Percentiles rank a stretch among this genome's conserved stretches.
Conservation (phyloP, 2,888 invertebrate species). For the Falcaria lacertinaria region DNA sequence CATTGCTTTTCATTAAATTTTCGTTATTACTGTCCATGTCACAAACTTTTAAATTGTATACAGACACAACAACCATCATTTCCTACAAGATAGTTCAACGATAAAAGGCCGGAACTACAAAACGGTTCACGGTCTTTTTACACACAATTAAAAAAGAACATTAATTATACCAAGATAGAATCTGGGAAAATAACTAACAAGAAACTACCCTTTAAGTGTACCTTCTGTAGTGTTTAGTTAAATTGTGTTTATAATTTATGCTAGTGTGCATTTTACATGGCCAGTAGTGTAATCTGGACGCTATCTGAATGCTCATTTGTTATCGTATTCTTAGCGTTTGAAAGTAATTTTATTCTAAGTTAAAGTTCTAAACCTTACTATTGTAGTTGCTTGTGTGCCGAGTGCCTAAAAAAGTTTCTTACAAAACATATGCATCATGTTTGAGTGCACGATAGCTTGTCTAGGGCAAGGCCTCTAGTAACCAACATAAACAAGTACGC, state of each 20-base stretch:
- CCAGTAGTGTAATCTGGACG: conserved; percentile 16
- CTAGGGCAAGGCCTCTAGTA: no score
- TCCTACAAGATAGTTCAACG: background rate
- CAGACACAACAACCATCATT: no score
- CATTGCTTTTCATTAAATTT: no score
- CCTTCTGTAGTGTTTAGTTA: conserved; percentile 8
- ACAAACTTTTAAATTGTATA: no score
- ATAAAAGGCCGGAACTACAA: background rate
- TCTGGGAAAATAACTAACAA: conserved; percentile 8
- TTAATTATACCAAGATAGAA: background rate
- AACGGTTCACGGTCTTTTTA: background rate
- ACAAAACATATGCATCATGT: no score
- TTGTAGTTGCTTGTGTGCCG: no score
- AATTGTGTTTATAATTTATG: conserved; percentile 17
- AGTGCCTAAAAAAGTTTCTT: no score
- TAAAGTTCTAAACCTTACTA: background rate
- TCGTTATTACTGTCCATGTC: no score
- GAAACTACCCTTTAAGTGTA: conserved; percentile 13
- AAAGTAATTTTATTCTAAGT: conserved; percentile 14
- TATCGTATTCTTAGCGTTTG: conserved; percentile 12
- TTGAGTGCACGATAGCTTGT: no score
- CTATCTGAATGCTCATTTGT: conserved; percentile 18
- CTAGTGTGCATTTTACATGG: conserved; percentile 22
- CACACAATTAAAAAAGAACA: background rate
- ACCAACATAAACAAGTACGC: no score